Evolutionary conservation across 2,888 invertebrate species (phyloP), one percentile per base, ranked within the genome.

Genomic region (Luperina nickerlii): DNA sequence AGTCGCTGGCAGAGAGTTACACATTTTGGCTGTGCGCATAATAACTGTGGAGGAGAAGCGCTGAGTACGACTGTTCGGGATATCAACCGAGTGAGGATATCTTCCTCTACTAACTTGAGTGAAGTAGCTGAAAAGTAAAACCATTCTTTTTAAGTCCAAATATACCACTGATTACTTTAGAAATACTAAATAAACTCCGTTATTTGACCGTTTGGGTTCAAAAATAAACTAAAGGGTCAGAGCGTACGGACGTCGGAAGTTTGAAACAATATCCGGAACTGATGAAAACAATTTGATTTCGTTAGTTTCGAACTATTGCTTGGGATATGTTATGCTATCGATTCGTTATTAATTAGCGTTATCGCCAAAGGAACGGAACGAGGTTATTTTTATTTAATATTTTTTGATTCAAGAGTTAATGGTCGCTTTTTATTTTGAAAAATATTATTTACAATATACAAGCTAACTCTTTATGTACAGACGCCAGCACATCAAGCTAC

Each of bases 201-300:
- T 67, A 81, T 76, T 78, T 66, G 66, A 74, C 68, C 54, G 15
- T 72, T 86, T 67, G 42, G 63, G 72, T 70, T 70, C 42, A 62
- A 76, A 87, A 74, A 84, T 87, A 78, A 82, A 77, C 65, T 80
- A 85, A 82, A 81, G 32, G 86, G 75, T 80, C 75, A 57, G 54
- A 65, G 45, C 27, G 70, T 27, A 38, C 51, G 71, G 69, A 71
- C 8, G 38, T 63, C 24, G 63, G 60, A 85, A 83, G 80, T 85
- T 87, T 38, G 73, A 80, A 88, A 83, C 86, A 85, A 88, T 79
- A 85, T 79, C 72, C 76, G 72, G 77, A 57, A 71, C 65, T 62
- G 72, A 54, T 62, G 73, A 75, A 81, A 87, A 82, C 78, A 74
- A 79, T 85, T 84, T 76, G 32, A 84, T 86, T 87, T 85, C 62